Percentiles rank a stretch among this genome's conserved stretches.
phyloP scores from a whole-genome alignment of 2,888 invertebrate genomes.

The Melipona beecheii region DNA sequence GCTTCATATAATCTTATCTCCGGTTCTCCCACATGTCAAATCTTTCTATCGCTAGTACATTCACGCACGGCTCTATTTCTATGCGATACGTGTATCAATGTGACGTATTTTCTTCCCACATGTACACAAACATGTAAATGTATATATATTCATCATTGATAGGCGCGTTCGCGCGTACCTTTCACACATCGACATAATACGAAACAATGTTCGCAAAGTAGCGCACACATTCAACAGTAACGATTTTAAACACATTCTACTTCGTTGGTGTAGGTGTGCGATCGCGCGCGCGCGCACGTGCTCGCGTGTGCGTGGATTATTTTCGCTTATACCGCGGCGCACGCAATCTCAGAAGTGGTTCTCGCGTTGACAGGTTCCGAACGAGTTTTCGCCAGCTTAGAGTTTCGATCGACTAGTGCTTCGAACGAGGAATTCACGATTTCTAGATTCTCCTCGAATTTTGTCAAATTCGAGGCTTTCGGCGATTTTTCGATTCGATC shows the following conservation, averaged over 20 bases:
- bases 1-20: conserved; percentile 57
- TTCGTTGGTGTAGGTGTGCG: conserved; percentile 1
- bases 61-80: conserved; percentile 11
- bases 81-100: conserved; percentile 9
- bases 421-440: conserved; percentile 1
- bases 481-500: background rate
- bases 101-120: background rate
- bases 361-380: conserved; percentile 76
- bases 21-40: conserved; percentile 45
- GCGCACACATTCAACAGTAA: background rate
- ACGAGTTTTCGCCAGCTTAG: conserved; percentile 54
- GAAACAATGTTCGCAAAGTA: background rate
- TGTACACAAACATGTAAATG: background rate
- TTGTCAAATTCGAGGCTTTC: background rate
- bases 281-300: background rate
- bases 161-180: background rate
- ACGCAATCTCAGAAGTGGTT: conserved; percentile 78
- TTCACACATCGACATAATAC: background rate
- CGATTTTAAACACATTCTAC: conserved; percentile 2
- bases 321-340: conserved; percentile 77
- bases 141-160: background rate
- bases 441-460: conserved; percentile 4
- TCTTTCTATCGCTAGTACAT: conserved; percentile 29
- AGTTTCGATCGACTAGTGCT: conserved; percentile 13
- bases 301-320: conserved; percentile 71